Evolutionary conservation across 2,113 vertebrate genomes (phyloP).

Genomic region (Porphyrio hochstetteri): DNA sequence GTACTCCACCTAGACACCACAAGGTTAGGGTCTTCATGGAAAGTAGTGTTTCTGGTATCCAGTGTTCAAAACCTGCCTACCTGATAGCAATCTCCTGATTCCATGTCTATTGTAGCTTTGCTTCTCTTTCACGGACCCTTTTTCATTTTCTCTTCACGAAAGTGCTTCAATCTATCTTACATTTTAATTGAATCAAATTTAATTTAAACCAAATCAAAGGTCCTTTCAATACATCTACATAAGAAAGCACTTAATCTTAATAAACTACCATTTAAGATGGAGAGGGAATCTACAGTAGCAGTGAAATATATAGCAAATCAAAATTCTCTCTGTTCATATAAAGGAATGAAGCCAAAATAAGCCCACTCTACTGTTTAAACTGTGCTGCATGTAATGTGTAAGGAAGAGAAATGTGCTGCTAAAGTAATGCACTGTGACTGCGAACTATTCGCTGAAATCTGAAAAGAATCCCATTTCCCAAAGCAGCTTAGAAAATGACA

Average conservation of each 20-base stretch:
- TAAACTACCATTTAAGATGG: slow-evolving; percentile 74
- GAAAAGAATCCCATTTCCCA: slow-evolving; percentile 61
- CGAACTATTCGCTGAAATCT: slow-evolving; percentile 51
- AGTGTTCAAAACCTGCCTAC: slow-evolving; percentile 12
- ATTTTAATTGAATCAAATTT: slow-evolving; percentile 75
- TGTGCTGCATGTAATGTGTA: slow-evolving; percentile 46
- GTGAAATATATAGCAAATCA: slow-evolving; percentile 74
- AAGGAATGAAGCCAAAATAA: slow-evolving; percentile 73
- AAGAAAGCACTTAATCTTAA: slow-evolving; percentile 80
- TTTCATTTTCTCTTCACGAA: slow-evolving; percentile 54
- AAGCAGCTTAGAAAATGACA: slow-evolving; percentile 69
- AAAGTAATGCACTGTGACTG: slow-evolving; percentile 62
- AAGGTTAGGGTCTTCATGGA: neutral
- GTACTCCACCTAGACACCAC: neutral
- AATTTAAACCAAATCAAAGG: slow-evolving; percentile 78
- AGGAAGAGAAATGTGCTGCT: slow-evolving; percentile 63
- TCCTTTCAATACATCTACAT: slow-evolving; percentile 68
- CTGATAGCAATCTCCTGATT: neutral
- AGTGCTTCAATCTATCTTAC: slow-evolving; percentile 72
- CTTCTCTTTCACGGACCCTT: neutral
- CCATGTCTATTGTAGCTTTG: neutral
- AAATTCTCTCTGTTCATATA: slow-evolving; percentile 65
- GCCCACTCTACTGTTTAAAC: slow-evolving; percentile 59
- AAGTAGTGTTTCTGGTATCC: neutral
- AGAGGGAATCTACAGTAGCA: slow-evolving; percentile 60